These are phyloP conservation scores for Gavia stellata DNA, from an alignment of 2,113 vertebrate genomes.

Conservation along the genomic window DNA sequence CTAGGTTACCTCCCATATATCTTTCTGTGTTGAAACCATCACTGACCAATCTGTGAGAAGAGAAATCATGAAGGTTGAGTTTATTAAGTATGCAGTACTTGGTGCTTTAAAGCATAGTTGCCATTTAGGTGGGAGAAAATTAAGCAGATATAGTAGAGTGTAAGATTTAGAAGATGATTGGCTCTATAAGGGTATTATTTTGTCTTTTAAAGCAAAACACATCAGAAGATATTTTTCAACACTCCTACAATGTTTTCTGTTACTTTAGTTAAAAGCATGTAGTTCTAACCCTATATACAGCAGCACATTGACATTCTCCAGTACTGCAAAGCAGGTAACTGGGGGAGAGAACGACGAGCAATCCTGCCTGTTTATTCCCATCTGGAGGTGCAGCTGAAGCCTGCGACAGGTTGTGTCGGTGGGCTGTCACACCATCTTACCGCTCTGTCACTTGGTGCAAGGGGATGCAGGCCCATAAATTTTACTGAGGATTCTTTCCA, in stretches of 20 bases:
- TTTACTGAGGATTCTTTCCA: neutral
- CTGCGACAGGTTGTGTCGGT: neutral
- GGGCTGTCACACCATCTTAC: neutral
- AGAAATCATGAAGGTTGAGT: neutral
- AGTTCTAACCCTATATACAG: neutral
- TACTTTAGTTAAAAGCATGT: neutral
- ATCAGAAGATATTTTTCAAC: neutral
- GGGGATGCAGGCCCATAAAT: neutral
- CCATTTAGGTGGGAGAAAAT: neutral
- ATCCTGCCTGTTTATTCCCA: neutral
- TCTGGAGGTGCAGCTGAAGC: neutral
- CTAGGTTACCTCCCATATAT: neutral
- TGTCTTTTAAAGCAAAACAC: neutral
- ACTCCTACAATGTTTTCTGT: neutral
- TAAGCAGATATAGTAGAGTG: neutral
- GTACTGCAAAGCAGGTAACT: neutral
- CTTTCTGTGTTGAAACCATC: neutral
- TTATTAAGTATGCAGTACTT: neutral
- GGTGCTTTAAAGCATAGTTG: neutral
- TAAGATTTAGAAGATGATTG: neutral
- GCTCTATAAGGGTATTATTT: neutral
- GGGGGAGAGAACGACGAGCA: neutral
- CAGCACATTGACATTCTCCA: neutral
- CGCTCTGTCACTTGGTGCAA: neutral
- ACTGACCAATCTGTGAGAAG: neutral